These are phyloP conservation scores for Notarius lentiginosus DNA, from an alignment of 2,113 vertebrate genomes.

Conservation along the genomic window DNA sequence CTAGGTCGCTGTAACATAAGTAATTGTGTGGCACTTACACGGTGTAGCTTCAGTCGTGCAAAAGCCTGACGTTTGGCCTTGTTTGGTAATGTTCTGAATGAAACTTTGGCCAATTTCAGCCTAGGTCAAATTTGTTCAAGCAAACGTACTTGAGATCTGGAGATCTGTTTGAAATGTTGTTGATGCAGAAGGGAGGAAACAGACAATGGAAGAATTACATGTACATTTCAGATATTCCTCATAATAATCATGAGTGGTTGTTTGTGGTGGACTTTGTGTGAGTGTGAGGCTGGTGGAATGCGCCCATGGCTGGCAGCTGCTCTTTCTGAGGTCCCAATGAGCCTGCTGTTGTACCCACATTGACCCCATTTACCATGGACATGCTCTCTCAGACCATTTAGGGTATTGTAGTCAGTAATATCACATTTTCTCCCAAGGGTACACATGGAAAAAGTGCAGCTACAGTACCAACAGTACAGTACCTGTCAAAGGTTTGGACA, in stretches of 20 bases:
- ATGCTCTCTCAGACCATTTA: constrained; percentile 9
- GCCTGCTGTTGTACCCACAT: constrained; percentile 15
- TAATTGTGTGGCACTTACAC: not conserved
- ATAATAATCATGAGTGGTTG: constrained; percentile 26
- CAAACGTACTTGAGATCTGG: not conserved
- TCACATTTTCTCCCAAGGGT: not conserved
- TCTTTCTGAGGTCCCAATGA: constrained; percentile 39
- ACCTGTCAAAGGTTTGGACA: too few species aligned
- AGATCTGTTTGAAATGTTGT: not conserved
- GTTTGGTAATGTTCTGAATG: not conserved
- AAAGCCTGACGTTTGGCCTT: not conserved
- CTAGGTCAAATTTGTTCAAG: not conserved
- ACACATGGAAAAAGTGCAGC: not conserved
- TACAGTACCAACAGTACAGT: too few species aligned
- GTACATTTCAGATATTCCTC: not conserved
- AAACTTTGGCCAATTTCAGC: not conserved
- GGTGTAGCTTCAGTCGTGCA: not conserved
- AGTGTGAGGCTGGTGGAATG: constrained; percentile 52
- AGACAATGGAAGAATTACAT: not conserved
- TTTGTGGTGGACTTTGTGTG: constrained; percentile 14
- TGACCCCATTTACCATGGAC: constrained; percentile 10
- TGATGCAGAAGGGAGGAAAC: not conserved
- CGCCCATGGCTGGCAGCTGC: constrained; percentile 59
- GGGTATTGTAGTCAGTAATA: constrained; percentile 4
- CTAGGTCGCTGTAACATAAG: not conserved